Evolutionary conservation across 1,140 invertebrate genomes (phyloP).

Genomic region (Zophobas morio): DNA sequence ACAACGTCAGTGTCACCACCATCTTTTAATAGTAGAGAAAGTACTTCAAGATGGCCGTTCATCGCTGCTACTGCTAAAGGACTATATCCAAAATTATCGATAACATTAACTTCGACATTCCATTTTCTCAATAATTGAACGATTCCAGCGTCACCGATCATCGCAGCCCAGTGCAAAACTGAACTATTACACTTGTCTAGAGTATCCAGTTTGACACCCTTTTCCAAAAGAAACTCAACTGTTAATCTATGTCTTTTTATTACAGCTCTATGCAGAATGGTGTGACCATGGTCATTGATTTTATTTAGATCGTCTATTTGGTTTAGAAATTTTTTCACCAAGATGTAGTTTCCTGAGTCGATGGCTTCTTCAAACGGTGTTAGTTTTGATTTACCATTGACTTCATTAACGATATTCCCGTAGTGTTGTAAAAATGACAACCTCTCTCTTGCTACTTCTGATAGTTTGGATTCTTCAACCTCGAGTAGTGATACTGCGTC

Average conservation of each 20-base stretch:
- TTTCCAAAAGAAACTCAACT: neutral
- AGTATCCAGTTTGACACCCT: neutral
- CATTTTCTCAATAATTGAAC: neutral
- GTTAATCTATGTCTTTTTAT: neutral
- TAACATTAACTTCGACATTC: neutral
- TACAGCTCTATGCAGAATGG: neutral
- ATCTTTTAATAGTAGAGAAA: neutral
- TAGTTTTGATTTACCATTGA: neutral
- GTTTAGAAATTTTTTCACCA: slow-evolving; percentile 2
- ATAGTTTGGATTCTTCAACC: neutral
- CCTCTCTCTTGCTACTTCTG: neutral
- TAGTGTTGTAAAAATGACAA: neutral
- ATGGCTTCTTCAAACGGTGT: neutral
- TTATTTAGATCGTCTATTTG: neutral
- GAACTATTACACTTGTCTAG: neutral
- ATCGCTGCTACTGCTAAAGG: neutral
- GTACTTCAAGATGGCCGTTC: neutral
- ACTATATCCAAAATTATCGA: neutral
- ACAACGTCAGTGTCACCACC: neutral
- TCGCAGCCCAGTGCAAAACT: neutral
- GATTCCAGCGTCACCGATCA: neutral
- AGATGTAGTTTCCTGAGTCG: neutral
- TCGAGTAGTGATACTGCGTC: neutral
- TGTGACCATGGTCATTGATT: neutral
- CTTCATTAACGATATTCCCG: neutral